Base-by-base conservation (phyloP, 2,888 invertebrate species). In the Drosophila anceps region DNA sequence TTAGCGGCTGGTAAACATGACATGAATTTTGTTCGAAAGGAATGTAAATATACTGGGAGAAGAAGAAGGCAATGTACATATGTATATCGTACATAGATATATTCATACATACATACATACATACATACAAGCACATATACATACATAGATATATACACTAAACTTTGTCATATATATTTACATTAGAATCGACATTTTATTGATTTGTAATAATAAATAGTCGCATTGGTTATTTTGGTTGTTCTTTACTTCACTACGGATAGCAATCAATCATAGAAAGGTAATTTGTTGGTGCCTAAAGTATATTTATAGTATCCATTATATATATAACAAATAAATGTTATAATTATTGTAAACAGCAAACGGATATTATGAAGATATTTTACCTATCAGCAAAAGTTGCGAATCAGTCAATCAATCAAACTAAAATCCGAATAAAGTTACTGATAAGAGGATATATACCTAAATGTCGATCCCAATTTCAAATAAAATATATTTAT, bases 331-430 rank as follows among this genome's bases (percentile, higher is more conserved):
- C 5, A 9, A 0, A 10, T 41, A 24, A 15, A 7, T 4, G 15
- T 24, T 8, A 44, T 44, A 29, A 48, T 29, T 48, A 29, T 15
- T 10, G n/a, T n/a, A 9, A n/a, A 2, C 46, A 29, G 29, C 10
- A 29, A 29, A 13, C 31, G 18, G 13, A 51, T 43, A 27, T 24
- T 51, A 3, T 13, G 51, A 13, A 24, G 15, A 35, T 20, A 35
- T 15, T 9, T 6, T 29, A 18, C 35, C 33, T n/a, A 48, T 13
- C 33, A 63, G 41, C 12, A 31, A 31, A 29, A 53, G 27, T 12
- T 15, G n/a, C 12, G 44, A 37, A 9, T 39, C 48, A 60, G 43
- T 69, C 69, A 69, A 69, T 50, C 44, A 44, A 44, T 12, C 43
- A 7, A 44, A 0, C 33, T 41, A 24, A 27, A 55, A 43, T 27